These are phyloP conservation scores for Dimorphilus gyrociliatus DNA, from an alignment of 2,888 invertebrate species.

Conservation along the genomic window DNA sequence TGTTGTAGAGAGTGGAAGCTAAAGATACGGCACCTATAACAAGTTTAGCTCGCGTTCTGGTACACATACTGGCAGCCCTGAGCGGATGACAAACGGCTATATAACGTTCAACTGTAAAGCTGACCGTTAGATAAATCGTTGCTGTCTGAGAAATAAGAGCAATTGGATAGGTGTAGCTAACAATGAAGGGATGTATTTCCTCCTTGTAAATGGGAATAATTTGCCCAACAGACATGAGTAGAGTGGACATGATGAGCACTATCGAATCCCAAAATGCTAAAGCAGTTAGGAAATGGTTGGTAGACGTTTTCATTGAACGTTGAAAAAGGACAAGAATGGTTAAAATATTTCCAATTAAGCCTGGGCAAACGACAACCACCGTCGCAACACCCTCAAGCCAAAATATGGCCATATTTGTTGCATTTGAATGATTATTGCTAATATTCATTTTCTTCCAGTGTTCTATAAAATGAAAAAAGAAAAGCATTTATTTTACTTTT, in stretches of 20 bases:
- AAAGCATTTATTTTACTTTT: no score
- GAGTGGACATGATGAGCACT: slow-evolving; percentile 23
- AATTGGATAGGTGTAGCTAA: slow-evolving; percentile 45
- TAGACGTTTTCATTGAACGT: slow-evolving; percentile 55
- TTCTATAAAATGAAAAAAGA: no score
- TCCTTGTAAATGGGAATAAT: slow-evolving; percentile 10
- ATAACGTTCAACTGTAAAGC: slow-evolving; percentile 64
- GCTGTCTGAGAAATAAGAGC: slow-evolving; percentile 77
- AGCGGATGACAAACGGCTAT: slow-evolving; percentile 62
- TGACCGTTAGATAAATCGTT: slow-evolving; percentile 65
- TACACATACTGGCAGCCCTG: slow-evolving; percentile 71
- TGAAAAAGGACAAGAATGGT: slow-evolving; percentile 44
- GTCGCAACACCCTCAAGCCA: slow-evolving; percentile 22
- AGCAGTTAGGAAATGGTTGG: slow-evolving; percentile 42
- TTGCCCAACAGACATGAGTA: slow-evolving; percentile 23
- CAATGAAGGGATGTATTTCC: slow-evolving; percentile 22
- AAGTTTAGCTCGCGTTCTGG: slow-evolving; percentile 64
- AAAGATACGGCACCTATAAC: slow-evolving; percentile 66
- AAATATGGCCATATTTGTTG: slow-evolving; percentile 3
- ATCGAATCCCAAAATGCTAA: slow-evolving; percentile 33
- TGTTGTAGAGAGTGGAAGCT: slow-evolving; percentile 67
- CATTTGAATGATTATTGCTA: no score
- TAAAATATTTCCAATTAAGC: slow-evolving; percentile 50
- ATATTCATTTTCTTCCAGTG: no score
- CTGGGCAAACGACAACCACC: slow-evolving; percentile 41